These are phyloP conservation scores for Rotaria macrura DNA, from an alignment of 2,888 invertebrate species.

Conservation along the genomic window DNA sequence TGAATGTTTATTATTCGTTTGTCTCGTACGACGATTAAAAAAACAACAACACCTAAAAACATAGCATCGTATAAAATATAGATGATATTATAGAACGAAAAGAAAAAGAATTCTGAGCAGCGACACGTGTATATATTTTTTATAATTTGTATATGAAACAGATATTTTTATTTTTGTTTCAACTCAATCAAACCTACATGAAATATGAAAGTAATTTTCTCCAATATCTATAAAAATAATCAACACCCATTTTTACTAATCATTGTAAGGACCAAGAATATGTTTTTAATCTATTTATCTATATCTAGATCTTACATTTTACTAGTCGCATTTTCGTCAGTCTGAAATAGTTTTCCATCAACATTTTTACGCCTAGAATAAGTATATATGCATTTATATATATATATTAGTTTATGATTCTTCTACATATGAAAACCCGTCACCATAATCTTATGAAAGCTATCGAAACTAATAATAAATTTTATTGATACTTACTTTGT, in stretches of 20 bases:
- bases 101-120: not conserved
- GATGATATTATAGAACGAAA: too few relatives aligned
- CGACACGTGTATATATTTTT: too few relatives aligned
- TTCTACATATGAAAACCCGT: not conserved
- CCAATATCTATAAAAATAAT: not conserved
- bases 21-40: constrained; percentile 20
- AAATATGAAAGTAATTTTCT: not conserved
- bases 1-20: not conserved
- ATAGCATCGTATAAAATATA: not conserved
- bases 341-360: not conserved
- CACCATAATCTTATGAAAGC: not conserved
- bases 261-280: not conserved
- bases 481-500: constrained; percentile 23
- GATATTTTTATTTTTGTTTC: not conserved
- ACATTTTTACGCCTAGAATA: constrained; percentile 5
- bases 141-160: too few relatives aligned
- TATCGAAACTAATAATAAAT: not conserved
- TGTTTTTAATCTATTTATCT: not conserved
- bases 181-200: not conserved
- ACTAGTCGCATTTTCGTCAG: not conserved
- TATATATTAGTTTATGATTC: too few relatives aligned
- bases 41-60: constrained; percentile 14
- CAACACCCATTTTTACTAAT: not conserved
- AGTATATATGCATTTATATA: not conserved
- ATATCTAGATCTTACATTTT: not conserved